Percentiles rank a stretch among this genome's conserved stretches.
These are phyloP conservation scores for Blastobasis adustella DNA, from an alignment of 2,888 invertebrate genomes.

Conservation along the genomic window DNA sequence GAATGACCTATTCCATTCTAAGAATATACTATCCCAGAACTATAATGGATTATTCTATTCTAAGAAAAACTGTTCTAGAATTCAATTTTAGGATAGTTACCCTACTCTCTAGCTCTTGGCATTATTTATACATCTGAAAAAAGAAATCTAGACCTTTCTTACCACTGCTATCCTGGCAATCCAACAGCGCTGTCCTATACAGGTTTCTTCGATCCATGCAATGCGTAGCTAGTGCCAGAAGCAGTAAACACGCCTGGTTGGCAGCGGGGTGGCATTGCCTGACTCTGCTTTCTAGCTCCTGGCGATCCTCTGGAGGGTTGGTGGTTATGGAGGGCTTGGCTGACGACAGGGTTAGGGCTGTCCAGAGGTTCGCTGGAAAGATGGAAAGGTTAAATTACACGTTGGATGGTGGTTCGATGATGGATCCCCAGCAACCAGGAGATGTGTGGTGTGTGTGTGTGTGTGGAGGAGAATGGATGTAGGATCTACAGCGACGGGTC, in stretches of 20 bases:
- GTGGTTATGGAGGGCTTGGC: constrained; percentile 47
- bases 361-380: constrained; percentile 83
- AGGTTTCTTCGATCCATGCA: constrained; percentile 87
- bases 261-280: constrained; percentile 83
- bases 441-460: too few relatives aligned
- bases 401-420: neutral
- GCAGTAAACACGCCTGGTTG: constrained; percentile 90
- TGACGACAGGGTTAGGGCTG: constrained; percentile 81
- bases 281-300: constrained; percentile 61
- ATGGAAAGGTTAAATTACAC: neutral
- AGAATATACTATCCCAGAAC: too few relatives aligned
- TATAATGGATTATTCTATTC: too few relatives aligned
- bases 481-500: too few relatives aligned
- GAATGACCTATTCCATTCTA: too few relatives aligned
- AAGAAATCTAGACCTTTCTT: constrained; percentile 12
- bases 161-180: constrained; percentile 89
- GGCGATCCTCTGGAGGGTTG: constrained; percentile 46
- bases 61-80: too few relatives aligned
- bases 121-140: too few relatives aligned
- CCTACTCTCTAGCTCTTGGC: too few relatives aligned
- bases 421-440: too few relatives aligned
- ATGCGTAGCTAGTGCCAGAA: constrained; percentile 93
- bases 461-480: too few relatives aligned
- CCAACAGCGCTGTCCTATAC: constrained; percentile 88
- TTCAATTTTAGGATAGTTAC: too few relatives aligned